Evolutionary conservation across 2,888 invertebrate species (phyloP).

Genomic region (Graphium colonna): DNA sequence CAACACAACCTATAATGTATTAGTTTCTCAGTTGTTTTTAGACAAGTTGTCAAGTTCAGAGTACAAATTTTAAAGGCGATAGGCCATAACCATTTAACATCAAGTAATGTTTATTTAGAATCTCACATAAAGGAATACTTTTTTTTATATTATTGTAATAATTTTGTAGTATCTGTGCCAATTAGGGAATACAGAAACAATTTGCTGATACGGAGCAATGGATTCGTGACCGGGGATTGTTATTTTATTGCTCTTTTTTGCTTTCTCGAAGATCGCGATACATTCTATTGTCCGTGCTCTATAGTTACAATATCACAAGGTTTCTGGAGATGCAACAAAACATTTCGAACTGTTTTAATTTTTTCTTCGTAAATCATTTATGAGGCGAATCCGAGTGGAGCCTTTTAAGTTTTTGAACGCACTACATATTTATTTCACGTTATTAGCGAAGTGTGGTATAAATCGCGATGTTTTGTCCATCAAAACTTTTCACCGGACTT

Average conservation of each 20-base stretch:
- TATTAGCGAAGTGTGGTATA: background rate
- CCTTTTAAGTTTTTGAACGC: background rate
- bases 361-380: background rate
- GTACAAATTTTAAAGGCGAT: too few species aligned
- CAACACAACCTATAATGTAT: too few species aligned
- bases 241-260: background rate
- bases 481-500: background rate
- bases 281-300: background rate
- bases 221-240: background rate
- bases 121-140: too few species aligned
- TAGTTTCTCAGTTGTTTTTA: too few species aligned
- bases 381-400: background rate
- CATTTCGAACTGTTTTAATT: too few species aligned
- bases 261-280: background rate
- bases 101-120: too few species aligned
- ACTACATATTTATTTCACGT: background rate
- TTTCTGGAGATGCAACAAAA: too few species aligned
- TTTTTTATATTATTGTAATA: background rate
- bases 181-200: too few species aligned
- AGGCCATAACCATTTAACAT: too few species aligned
- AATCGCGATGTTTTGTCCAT: background rate
- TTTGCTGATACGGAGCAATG: background rate
- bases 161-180: too few species aligned
- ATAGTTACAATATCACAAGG: too few species aligned
- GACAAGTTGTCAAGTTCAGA: too few species aligned